Evolutionary conservation across 2,888 invertebrate species (phyloP).

Genomic region (Drosophila limbata): DNA sequence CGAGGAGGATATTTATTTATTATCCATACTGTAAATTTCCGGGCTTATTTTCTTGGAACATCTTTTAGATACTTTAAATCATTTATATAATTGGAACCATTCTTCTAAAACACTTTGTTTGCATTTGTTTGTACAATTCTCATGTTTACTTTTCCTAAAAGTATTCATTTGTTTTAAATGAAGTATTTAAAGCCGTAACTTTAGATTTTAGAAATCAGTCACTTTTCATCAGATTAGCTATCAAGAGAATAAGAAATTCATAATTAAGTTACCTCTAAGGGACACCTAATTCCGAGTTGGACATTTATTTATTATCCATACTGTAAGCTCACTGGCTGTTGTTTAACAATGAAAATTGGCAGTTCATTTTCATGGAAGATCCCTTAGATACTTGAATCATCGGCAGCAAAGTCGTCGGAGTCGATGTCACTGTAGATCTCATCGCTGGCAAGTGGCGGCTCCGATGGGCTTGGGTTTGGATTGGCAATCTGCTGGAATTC

Average conservation of each 20-base stretch:
- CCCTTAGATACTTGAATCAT: constrained; percentile 18
- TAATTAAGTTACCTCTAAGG: neutral
- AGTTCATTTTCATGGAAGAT: too few species aligned
- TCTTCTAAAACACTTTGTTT: too few species aligned
- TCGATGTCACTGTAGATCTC: constrained; percentile 47
- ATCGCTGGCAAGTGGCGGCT: constrained; percentile 10
- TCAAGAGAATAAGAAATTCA: neutral
- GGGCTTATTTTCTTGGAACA: too few species aligned
- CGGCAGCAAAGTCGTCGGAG: constrained; percentile 6
- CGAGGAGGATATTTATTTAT: neutral
- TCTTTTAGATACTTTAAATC: neutral
- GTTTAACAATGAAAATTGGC: neutral
- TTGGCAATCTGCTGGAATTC: neutral
- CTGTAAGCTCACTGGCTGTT: neutral
- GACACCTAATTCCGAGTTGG: neutral
- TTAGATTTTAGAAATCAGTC: neutral
- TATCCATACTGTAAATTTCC: neutral
- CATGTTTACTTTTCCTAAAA: neutral
- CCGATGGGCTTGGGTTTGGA: neutral
- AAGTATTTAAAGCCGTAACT: neutral
- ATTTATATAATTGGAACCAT: too few species aligned
- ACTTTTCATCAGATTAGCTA: neutral
- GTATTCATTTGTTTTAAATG: neutral
- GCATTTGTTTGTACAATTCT: too few species aligned
- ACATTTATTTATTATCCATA: neutral